Evolutionary conservation across 53 echinoderm and acorn worm genomes (phyloP), one percentile per base, ranked within the genome.

Genomic region (Echinometra lucunter): DNA sequence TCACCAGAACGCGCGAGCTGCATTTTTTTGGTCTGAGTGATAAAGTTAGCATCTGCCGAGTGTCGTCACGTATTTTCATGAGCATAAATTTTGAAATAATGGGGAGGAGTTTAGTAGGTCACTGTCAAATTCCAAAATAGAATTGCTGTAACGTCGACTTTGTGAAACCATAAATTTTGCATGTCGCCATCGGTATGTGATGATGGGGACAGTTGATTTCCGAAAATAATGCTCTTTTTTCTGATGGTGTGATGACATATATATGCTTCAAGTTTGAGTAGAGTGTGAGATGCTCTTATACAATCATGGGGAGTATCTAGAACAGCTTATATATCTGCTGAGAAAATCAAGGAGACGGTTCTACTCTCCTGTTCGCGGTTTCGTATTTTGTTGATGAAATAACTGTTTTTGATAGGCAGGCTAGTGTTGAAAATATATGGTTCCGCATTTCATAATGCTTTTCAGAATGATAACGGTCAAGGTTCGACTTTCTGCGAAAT

Each of bases 71-170:
- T 78, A 92, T 92, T 78, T 49, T 92, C 57, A 72, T 45, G 75
- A 72, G 47, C 92, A 92, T 92, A 92, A 92, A 92, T 92, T 92
- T 37, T 74, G 78, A 78, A 92, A 92, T 92, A 92, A 92, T 92
- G 92, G 92, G 92, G 78, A 78, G 92, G 60, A 57, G 92, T 92
- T 92, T 92, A 92, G 78, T 92, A 92, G 92, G 92, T 92, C 92
- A 92, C 74, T 72, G 92, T 57, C 92, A 92, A 92, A 74, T 92
- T 78, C 78, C 45, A 66, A 67, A 91, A 91, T 67, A 69, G 69
- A 91, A 78, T 92, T 34, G 40, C 78, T 92, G 92, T 57, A 53
- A 78, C 80, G 57, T 92, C 78, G 49, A 55, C 57, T 92, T 78
- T 92, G 15, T 56, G 35, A 37, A 49, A 47, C 74, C 92, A 55